Conservation (phyloP, 2,888 invertebrate species). For the Cabera pusaria region DNA sequence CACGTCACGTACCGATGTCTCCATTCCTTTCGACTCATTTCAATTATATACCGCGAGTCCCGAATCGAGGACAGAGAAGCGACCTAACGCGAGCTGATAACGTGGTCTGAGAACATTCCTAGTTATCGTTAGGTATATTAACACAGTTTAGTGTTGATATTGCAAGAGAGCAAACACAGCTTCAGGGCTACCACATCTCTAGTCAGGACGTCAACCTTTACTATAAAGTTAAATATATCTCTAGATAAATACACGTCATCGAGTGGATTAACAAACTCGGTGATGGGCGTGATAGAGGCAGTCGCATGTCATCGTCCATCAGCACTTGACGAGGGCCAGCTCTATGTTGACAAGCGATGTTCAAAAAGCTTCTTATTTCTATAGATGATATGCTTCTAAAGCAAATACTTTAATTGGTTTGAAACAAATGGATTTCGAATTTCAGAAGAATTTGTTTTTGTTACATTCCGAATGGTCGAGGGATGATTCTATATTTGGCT, state of each 20-base stretch:
- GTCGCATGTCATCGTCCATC: slow-evolving; percentile 43
- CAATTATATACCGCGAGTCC: slow-evolving; percentile 43
- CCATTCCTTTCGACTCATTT: slow-evolving; percentile 40
- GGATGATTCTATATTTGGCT: slow-evolving; percentile 32
- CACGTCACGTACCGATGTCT: slow-evolving; percentile 13
- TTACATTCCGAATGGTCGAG: slow-evolving; percentile 39
- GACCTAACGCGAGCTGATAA: slow-evolving; percentile 70
- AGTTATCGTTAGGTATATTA: slow-evolving; percentile 54
- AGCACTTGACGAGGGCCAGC: slow-evolving; percentile 43
- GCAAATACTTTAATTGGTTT: slow-evolving; percentile 35
- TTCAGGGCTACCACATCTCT: slow-evolving; percentile 35
- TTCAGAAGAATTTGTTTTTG: slow-evolving; percentile 39
- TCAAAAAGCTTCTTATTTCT: slow-evolving; percentile 31
- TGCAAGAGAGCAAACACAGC: slow-evolving; percentile 43
- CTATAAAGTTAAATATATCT: slow-evolving; percentile 38
- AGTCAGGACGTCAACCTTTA: slow-evolving; percentile 36
- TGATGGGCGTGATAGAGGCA: slow-evolving; percentile 44
- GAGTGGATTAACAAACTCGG: slow-evolving; percentile 43
- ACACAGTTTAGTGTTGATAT: slow-evolving; percentile 47
- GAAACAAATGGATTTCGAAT: slow-evolving; percentile 26
- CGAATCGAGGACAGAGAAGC: slow-evolving; percentile 67
- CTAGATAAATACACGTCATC: slow-evolving; percentile 47
- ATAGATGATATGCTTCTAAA: slow-evolving; percentile 23
- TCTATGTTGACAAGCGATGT: slow-evolving; percentile 38
- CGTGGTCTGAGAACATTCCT: slow-evolving; percentile 57